Conservation (phyloP, 1,140 invertebrate species). For the Phymorhynchus buccinoides region DNA sequence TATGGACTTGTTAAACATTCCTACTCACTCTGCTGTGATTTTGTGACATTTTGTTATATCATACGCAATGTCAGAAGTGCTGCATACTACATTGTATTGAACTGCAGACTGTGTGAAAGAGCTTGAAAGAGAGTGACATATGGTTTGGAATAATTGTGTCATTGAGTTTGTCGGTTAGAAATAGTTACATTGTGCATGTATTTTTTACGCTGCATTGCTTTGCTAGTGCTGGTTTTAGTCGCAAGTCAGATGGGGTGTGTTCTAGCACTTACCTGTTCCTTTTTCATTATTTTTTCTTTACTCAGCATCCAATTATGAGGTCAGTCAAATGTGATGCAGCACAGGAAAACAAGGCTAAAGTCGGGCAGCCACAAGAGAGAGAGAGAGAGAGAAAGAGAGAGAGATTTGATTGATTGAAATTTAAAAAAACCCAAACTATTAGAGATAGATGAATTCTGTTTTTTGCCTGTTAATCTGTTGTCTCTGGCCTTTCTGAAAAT, state of each 20-base stretch:
- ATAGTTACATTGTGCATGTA: no score
- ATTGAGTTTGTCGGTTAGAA: background rate
- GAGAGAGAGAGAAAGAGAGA: no score
- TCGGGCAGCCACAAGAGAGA: no score
- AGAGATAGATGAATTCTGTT: no score
- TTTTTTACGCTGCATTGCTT: background rate
- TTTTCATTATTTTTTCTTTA: background rate
- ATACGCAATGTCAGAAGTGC: background rate
- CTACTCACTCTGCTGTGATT: conserved; percentile 7
- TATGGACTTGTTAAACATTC: conserved; percentile 5
- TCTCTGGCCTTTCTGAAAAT: no score
- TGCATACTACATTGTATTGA: background rate
- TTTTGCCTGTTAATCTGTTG: no score
- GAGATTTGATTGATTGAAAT: no score
- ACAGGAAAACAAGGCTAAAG: no score
- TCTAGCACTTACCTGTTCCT: background rate
- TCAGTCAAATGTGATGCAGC: background rate
- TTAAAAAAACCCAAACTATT: no score
- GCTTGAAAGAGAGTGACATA: background rate
- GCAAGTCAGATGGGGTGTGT: background rate
- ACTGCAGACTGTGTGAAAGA: background rate
- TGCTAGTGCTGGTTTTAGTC: background rate
- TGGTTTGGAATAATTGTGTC: background rate
- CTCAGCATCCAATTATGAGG: background rate
- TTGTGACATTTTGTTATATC: background rate